A percentile compares a stretch with the other conserved stretches of the same genome.
phyloP scores from a whole-genome alignment of 2,888 invertebrate species.

The Pristionchus fissidentatus region DNA sequence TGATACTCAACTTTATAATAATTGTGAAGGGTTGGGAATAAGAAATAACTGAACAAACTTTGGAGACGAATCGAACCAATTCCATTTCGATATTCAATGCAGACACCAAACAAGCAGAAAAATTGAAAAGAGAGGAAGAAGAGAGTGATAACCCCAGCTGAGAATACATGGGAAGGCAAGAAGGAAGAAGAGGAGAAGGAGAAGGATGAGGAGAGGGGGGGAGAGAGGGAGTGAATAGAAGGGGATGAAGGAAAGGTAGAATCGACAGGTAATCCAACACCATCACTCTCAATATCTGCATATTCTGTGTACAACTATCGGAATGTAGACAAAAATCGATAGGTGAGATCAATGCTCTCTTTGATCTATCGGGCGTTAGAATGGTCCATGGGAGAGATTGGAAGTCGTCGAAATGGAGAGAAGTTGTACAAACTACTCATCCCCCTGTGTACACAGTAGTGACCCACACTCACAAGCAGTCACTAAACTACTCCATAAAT shows the following conservation, averaged over 20 bases:
- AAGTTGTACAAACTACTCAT: constrained; percentile 33
- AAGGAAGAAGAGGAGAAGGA: not conserved
- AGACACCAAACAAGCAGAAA: not conserved
- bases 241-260: not conserved
- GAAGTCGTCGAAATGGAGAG: not conserved
- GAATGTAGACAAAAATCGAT: too few species aligned
- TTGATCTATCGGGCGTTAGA: not conserved
- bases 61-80: too few species aligned
- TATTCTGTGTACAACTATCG: too few species aligned
- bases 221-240: not conserved
- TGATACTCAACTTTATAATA: not conserved
- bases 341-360: not conserved
- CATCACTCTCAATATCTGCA: too few species aligned
- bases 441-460: constrained; percentile 28
- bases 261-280: not conserved
- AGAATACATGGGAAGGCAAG: not conserved
- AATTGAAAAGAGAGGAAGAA: constrained; percentile 22
- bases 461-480: too few species aligned
- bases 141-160: not conserved
- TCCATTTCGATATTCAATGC: not conserved
- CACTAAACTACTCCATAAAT: constrained; percentile 13
- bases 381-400: not conserved
- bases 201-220: not conserved
- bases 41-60: not conserved
- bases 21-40: not conserved